Evolutionary conservation across 2,888 invertebrate genomes (phyloP).

Genomic region (Notocelia uddmanniana): DNA sequence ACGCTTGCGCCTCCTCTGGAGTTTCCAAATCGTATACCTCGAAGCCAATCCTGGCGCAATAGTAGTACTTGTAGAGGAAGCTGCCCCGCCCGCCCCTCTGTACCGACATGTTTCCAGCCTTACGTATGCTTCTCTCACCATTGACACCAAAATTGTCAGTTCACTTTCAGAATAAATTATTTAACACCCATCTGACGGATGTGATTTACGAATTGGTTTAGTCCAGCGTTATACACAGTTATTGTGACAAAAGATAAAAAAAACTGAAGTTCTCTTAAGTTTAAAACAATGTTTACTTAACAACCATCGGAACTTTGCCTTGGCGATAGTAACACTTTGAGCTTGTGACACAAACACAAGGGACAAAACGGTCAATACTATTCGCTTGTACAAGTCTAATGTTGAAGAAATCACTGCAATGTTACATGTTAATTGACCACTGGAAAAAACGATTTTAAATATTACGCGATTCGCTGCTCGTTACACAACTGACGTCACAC

Average conservation of each 20-base stretch:
- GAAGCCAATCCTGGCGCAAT: slow-evolving; percentile 73
- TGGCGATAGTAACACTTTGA: background rate
- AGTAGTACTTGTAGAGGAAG: slow-evolving; percentile 76
- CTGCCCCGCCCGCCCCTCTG: slow-evolving; percentile 71
- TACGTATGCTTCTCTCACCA: slow-evolving; percentile 57
- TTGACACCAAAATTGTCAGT: slow-evolving; percentile 61
- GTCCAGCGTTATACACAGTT: background rate
- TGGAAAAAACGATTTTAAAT: background rate
- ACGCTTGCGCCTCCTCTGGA: slow-evolving; percentile 58
- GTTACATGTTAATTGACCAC: background rate
- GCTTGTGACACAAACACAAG: too few species aligned
- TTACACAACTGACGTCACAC: background rate
- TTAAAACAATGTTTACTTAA: background rate
- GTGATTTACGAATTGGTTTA: background rate
- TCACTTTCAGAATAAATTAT: background rate
- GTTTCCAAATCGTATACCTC: slow-evolving; percentile 79
- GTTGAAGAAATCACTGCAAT: background rate
- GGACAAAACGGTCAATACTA: background rate
- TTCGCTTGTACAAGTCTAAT: too few species aligned
- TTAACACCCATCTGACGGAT: slow-evolving; percentile 13
- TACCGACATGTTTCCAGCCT: slow-evolving; percentile 64
- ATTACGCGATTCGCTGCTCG: background rate
- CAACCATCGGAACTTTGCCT: slow-evolving; percentile 20
- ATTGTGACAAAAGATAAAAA: background rate
- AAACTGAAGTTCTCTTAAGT: background rate